Evolutionary conservation across 2,888 invertebrate species (phyloP), one percentile per base, ranked within the genome.

Genomic region (Caenorhabditis doughertyi): DNA sequence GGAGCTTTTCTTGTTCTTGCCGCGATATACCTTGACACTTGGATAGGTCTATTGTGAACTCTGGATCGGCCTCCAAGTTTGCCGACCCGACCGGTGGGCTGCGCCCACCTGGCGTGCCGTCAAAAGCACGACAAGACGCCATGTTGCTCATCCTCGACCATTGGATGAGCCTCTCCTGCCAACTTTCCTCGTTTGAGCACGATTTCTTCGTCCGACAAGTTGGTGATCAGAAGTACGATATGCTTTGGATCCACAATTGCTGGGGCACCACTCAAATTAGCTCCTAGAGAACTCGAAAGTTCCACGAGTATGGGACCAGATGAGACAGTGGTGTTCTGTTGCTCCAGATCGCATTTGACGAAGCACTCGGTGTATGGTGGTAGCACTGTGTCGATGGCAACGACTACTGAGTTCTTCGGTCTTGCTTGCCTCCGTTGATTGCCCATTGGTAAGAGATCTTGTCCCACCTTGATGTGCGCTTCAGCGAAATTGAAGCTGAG

Each of bases 401-500:
- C 62, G 2, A 23, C 9, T 29, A 27, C 27, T 32, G 39, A 23
- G n/a, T n/a, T n/a, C n/a, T 3, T 23, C 1, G 16, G 23, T 18
- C 3, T 11, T 5, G 11, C 3, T 3, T 18, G 3, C 1, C n/a
- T 9, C 16, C 49, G 18, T 8, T 9, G n/a, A 18, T n/a, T 11
- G 27, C 67, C 68, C 21, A 67, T 25, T 3, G 58, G 68, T 11
- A 77, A 5, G 8, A 25, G 13, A 18, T 68, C 32, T 0, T 51
- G 4, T 13, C 77, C 77, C 3, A 67, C 3, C n/a, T n/a, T 1
- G 51, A 77, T 58, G 7, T 16, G 4, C 3, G 32, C 13, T 23
- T 25, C 21, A 13, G 13, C 13, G 56, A 71, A 79, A 58, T 79
- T 47, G 2, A 79, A 18, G 2, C n/a, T 21, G 56, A 68, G 71